Conservation (phyloP, 2,113 vertebrate species). For the Albula goreensis region DNA sequence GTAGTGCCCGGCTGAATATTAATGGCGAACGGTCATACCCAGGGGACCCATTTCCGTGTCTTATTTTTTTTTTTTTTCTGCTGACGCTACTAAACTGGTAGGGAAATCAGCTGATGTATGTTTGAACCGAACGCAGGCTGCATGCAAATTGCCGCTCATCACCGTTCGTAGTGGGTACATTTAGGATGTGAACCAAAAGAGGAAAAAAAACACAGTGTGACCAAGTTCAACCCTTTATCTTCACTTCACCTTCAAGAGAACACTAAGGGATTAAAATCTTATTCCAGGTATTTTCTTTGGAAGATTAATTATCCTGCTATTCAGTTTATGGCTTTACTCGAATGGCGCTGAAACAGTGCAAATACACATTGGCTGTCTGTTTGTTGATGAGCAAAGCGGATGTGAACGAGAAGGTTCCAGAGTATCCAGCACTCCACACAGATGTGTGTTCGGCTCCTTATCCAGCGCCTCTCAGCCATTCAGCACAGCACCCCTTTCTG, state of each 20-base stretch:
- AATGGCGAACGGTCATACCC: slow-evolving; percentile 50
- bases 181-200: neutral
- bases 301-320: neutral
- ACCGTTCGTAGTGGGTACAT: slow-evolving; percentile 44
- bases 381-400: too few relatives aligned
- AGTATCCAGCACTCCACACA: too few relatives aligned
- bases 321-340: neutral
- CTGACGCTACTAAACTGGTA: slow-evolving; percentile 61
- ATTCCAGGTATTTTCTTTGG: neutral
- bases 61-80: slow-evolving; percentile 63
- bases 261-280: neutral
- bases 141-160: slow-evolving; percentile 57
- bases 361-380: neutral
- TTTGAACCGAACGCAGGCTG: slow-evolving; percentile 42
- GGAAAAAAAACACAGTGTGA: slow-evolving; percentile 8
- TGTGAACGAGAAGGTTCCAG: too few relatives aligned
- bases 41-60: slow-evolving; percentile 46
- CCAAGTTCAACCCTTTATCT: neutral
- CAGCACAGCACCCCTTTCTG: too few relatives aligned
- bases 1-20: slow-evolving; percentile 63
- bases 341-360: neutral
- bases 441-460: neutral
- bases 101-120: slow-evolving; percentile 31
- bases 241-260: neutral
- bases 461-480: neutral